A percentile compares a stretch with the other conserved stretches of the same genome.
These are phyloP conservation scores for Chironex yamaguchii DNA, from an alignment of 30 jellyfish, hydroid and myxozoan species.

Conservation along the genomic window DNA sequence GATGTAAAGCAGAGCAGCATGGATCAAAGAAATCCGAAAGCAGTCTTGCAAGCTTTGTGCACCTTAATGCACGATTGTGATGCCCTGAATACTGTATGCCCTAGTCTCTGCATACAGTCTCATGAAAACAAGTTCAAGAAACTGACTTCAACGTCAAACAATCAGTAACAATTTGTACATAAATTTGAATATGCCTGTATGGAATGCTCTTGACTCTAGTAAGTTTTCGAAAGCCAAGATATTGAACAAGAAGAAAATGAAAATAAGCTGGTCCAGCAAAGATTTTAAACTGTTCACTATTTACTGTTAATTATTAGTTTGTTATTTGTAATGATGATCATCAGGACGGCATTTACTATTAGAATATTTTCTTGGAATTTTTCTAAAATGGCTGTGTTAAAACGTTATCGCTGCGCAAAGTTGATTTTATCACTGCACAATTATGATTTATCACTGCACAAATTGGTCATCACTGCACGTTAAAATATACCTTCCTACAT, in stretches of 20 bases:
- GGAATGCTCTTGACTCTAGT: constrained; percentile 25
- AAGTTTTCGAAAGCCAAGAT: constrained; percentile 48
- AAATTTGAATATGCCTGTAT: constrained; percentile 26
- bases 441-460: too few species aligned
- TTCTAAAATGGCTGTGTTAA: constrained; percentile 34
- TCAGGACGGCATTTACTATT: constrained; percentile 28
- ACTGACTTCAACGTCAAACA: constrained; percentile 24
- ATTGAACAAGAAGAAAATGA: constrained; percentile 19
- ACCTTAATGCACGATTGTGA: constrained; percentile 48
- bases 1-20: constrained; percentile 61
- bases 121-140: constrained; percentile 53
- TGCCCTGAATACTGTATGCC: constrained; percentile 36
- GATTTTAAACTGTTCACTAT: constrained; percentile 21
- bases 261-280: too few species aligned
- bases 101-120: constrained; percentile 45
- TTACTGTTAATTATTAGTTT: constrained; percentile 18
- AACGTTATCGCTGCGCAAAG: background rate
- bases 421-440: background rate
- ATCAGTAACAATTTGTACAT: constrained; percentile 26
- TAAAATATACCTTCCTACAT: too few species aligned
- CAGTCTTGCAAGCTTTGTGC: constrained; percentile 58
- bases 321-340: constrained; percentile 23
- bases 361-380: constrained; percentile 29
- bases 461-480: too few species aligned
- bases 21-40: constrained; percentile 24